Evolutionary conservation across 2,113 vertebrate species (phyloP), one percentile per base, ranked within the genome.

Genomic region (Pseudorhombus dupliciocellatus): DNA sequence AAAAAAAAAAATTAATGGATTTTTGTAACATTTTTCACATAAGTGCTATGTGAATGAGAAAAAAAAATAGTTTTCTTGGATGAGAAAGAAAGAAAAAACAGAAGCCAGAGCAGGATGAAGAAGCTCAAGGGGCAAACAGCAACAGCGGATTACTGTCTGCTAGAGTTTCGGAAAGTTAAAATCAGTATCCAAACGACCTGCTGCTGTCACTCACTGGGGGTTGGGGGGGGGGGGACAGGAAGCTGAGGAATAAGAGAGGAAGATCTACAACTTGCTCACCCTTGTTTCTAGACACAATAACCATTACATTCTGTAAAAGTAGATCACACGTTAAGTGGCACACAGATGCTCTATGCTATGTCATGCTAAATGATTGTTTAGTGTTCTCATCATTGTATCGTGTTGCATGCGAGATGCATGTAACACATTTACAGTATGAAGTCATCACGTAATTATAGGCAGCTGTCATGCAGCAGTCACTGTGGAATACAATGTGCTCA

Each of bases 171-270:
- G 31, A 22, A 26, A 57, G 85, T 84, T 92, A 91, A 92, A 89
- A 92, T 91, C 83, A 79, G 87, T 85, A 87, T 85, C 68, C 54
- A 74, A 34, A 31, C 73, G 67, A 80, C 83, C 91, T 94, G 93
- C 87, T 92, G 86, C 93, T 94, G 93, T 94, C 93, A 92, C 57
- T 94, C 93, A 94, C 10, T 67, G 72, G 64, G 56, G 42, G 30
- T 15, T 37, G 34, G 42, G 42, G 42, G 15, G 61, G 79, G 87
- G 87, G 77, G 66, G 84, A 86, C 67, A 66, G 2, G 20, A 54
- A 58, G 77, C 72, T 40, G 64, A 71, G 79, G 70, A 77, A 71
- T 77, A 66, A 25, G 40, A 25, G 52, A 28, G 44, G 55, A 60
- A 62, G 46, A n/a, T 21, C 11, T 44, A 25, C 46, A 10, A 65